phyloP scores from a whole-genome alignment of 2,113 vertebrate species.

The Erythrolamprus reginae region DNA sequence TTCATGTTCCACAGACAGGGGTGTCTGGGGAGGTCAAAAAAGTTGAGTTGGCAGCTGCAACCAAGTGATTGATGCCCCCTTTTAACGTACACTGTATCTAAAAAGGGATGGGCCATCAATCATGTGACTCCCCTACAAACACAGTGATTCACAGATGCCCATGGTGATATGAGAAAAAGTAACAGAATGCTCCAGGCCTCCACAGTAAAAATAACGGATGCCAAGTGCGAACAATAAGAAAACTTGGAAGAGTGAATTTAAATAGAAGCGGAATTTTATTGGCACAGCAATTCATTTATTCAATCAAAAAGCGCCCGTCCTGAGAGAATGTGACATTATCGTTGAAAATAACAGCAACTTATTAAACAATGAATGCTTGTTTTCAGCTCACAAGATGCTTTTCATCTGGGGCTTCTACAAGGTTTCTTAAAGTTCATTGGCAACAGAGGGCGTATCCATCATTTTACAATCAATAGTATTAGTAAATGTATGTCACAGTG shows the following conservation, averaged over 20 bases:
- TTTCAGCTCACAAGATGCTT: slow-evolving; percentile 43
- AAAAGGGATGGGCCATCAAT: background rate
- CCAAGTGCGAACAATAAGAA: slow-evolving; percentile 42
- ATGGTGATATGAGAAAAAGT: slow-evolving; percentile 9
- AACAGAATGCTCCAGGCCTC: slow-evolving; percentile 17
- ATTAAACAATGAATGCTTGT: slow-evolving; percentile 55
- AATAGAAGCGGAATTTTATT: slow-evolving; percentile 37
- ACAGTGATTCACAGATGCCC: slow-evolving; percentile 6
- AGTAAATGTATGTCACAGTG: slow-evolving; percentile 41
- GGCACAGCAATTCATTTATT: slow-evolving; percentile 51
- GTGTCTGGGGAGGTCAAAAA: background rate
- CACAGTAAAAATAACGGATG: slow-evolving; percentile 36
- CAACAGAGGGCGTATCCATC: slow-evolving; percentile 38
- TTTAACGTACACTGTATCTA: background rate
- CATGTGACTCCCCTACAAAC: background rate
- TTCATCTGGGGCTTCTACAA: slow-evolving; percentile 55
- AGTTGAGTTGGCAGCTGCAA: background rate
- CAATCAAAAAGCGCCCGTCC: slow-evolving; percentile 34
- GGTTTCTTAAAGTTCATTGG: slow-evolving; percentile 57
- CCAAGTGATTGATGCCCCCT: background rate
- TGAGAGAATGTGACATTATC: slow-evolving; percentile 55
- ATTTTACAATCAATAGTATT: slow-evolving; percentile 48
- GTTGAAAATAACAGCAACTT: slow-evolving; percentile 55
- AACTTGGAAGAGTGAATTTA: slow-evolving; percentile 43
- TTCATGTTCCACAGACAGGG: background rate